phyloP scores from a whole-genome alignment of 2,113 vertebrate species.

The Pedionomus torquatus region DNA sequence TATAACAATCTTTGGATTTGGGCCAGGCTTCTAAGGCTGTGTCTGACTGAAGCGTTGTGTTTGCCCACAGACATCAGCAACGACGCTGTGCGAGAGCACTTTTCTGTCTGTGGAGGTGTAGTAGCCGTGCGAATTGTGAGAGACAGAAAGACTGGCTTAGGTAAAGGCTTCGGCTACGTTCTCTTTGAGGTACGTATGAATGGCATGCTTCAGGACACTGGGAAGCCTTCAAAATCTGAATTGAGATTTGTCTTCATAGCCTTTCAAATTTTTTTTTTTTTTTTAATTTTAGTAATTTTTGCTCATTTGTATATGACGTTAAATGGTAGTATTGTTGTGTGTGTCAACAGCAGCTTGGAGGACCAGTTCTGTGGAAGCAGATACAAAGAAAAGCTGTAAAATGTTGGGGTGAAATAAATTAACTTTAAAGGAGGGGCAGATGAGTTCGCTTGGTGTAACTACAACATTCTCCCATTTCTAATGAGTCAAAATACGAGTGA shows the following conservation, averaged over 20 bases:
- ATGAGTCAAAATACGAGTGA: fast-evolving
- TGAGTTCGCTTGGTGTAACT: fast-evolving
- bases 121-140: conserved; percentile 86
- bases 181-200: conserved; percentile 84
- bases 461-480: background rate
- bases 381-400: background rate
- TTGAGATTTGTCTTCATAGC: background rate
- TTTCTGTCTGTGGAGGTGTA: conserved; percentile 82
- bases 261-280: background rate
- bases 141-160: conserved; percentile 83
- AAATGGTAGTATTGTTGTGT: fast-evolving
- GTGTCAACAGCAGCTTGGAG: background rate
- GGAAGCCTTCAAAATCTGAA: background rate
- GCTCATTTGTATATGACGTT: background rate
- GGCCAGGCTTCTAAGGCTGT: background rate
- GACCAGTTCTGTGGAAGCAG: background rate
- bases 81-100: conserved; percentile 80
- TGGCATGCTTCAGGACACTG: fast-evolving
- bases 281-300: background rate
- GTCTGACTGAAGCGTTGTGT: background rate
- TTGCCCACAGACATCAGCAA: conserved; percentile 81
- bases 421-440: background rate
- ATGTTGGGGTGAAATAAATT: background rate
- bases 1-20: background rate
- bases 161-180: conserved; percentile 94